Base-by-base conservation (phyloP, 2,113 vertebrate species). In the Acanthisitta chloris region DNA sequence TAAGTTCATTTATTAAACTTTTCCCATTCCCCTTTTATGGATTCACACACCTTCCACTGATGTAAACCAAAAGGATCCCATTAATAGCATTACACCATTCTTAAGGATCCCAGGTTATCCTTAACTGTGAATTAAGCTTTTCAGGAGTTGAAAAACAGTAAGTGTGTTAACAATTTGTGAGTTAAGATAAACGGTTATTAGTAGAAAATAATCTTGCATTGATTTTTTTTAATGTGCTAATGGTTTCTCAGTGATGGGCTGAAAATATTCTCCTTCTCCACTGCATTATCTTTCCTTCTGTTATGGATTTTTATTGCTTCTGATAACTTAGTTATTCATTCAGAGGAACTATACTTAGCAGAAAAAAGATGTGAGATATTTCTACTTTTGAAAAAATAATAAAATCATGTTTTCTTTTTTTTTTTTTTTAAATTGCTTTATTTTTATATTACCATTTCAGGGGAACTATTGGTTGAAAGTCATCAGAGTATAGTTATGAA, bases 401-500 rank as follows among this genome's bases (percentile, higher is more conserved):
- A 38, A 86, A 93, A 64, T 70, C 2, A 6, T 61, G 9, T 1
- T 61, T 59, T 31, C 13, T 17, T 46, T 48, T 1, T 80, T 65
- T 62, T 57, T 12, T 42, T 77, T 43, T 29, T 17, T 28, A 40
- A 54, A 82, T 73, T 52, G 3, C 23, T 91, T 88, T 6, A 49
- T 92, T 77, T 90, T 86, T 85, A 25, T 83, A 33, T 71, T 55
- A 79, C n/a, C 31, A 74, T 92, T 88, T 93, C 42, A 52, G 64
- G 57, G 43, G 34, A 72, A 5, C 45, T 5, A 7, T 46, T 88
- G 31, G 55, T 82, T 74, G 5, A 26, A 58, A 76, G 36, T 79
- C n/a, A 57, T 85, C 82, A 81, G 49, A 93, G 29, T 79, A 21
- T 55, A 54, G 48, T 92, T 92, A 52, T 92, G 96, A 95, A 97